phyloP scores from a whole-genome alignment of 2,113 vertebrate genomes.

The Chloropsis hardwickii region DNA sequence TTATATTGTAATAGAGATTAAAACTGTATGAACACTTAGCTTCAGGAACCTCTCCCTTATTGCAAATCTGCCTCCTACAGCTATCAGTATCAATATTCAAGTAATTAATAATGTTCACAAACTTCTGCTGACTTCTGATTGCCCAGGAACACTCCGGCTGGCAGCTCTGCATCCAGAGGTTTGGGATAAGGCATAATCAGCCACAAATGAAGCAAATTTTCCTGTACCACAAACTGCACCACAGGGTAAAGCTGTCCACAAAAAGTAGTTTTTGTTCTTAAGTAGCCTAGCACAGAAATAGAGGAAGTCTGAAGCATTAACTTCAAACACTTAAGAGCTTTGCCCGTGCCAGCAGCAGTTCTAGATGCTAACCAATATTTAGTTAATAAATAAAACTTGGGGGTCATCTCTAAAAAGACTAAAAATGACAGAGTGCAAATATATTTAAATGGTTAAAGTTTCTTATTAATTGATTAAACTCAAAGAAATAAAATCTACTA shows the following conservation, averaged over 20 bases:
- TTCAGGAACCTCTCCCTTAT: not conserved
- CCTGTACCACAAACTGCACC: not conserved
- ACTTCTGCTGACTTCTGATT: not conserved
- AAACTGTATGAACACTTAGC: not conserved
- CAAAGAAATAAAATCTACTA: not conserved
- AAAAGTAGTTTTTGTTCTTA: not conserved
- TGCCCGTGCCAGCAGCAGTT: not conserved
- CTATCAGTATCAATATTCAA: not conserved
- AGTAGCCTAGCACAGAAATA: not conserved
- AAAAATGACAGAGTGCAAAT: not conserved
- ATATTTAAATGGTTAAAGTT: not conserved
- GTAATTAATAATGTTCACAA: not conserved
- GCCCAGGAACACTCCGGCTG: fast-evolving
- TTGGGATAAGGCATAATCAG: not conserved
- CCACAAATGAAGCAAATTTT: not conserved
- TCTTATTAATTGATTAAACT: not conserved
- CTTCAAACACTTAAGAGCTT: not conserved
- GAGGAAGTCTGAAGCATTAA: not conserved
- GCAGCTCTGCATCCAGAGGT: not conserved
- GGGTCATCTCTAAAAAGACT: not conserved
- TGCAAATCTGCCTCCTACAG: not conserved
- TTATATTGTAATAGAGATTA: not conserved
- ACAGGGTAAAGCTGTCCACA: not conserved
- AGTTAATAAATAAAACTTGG: not conserved
- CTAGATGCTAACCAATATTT: not conserved